Evolutionary conservation across 2,888 invertebrate genomes (phyloP), one percentile per base, ranked within the genome.

Genomic region (Megalurothrips usitatus): DNA sequence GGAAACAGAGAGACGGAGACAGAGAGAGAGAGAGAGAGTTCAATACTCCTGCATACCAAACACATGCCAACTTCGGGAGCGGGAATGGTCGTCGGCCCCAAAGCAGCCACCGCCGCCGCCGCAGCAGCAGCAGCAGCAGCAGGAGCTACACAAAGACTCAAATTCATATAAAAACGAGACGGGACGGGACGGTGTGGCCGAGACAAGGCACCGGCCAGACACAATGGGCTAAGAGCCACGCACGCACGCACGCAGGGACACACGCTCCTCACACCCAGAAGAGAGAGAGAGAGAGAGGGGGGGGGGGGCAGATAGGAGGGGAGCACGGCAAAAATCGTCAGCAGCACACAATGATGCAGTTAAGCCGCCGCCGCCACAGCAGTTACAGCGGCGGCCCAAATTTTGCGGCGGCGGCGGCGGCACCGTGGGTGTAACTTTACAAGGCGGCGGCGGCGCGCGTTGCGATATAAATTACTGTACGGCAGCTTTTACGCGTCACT

Each of bases 21-120:
- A 6, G 6, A 6, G 34, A 43, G 34, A 43, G 34, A n/a, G n/a
- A n/a, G n/a, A n/a, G 34, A 43, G 34, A 12, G 68, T 75, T 26
- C 68, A 75, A 26, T 75, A 23, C 68, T 75, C 68, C 68, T 75
- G 68, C 68, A 75, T 75, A 75, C 68, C 68, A 75, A 75, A 75
- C 68, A 75, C 68, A 75, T 75, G 68, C 68, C 68, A 23, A 75
- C 68, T 75, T 75, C 68, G 68, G 68, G 68, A n/a, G 68, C 68
- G 23, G 68, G 26, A 26, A 11, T 75, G 34, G 34, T 43, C 34
- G 34, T 6, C 34, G 34, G 34, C 34, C 34, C 34, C 3, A 43
- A 2, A 6, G 34, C 34, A 43, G 34, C 34, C 3, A 6, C 34
- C 2, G 34, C 34, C 2, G 34, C 34, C 2, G 34, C 34, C 2